These are phyloP conservation scores for Urocyon cinereoargenteus DNA, from an alignment of 2,797 vertebrate genomes.

Conservation along the genomic window DNA sequence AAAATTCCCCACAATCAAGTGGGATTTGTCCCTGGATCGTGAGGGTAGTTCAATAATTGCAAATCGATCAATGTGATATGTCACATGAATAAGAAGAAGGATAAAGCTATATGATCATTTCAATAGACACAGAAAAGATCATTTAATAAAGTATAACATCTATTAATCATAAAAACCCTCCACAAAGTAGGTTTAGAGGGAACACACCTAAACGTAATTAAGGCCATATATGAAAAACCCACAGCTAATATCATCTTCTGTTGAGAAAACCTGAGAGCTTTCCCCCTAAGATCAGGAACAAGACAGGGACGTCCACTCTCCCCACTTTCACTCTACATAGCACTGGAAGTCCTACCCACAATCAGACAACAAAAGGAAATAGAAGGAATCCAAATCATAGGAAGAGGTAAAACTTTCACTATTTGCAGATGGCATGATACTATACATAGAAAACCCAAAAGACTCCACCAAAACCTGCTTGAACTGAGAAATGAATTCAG, in stretches of 20 bases:
- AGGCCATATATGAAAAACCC: neutral
- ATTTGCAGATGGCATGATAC: neutral
- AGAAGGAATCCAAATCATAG: neutral
- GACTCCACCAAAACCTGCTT: neutral
- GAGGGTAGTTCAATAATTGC: neutral
- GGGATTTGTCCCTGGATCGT: neutral
- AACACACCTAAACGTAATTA: neutral
- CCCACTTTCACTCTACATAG: neutral
- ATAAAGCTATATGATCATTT: neutral
- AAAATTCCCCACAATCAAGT: neutral
- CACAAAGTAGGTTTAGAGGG: neutral
- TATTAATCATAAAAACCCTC: neutral
- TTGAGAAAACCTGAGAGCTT: neutral
- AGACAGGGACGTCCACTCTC: neutral
- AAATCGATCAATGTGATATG: neutral
- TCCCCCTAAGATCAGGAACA: neutral
- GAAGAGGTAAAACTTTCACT: neutral
- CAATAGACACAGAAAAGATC: neutral
- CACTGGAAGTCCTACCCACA: neutral
- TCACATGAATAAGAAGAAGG: neutral
- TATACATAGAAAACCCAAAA: neutral
- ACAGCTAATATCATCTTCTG: neutral
- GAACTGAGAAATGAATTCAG: neutral
- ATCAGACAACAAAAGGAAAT: neutral
- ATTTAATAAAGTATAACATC: neutral